Base-by-base conservation (phyloP, 2,888 invertebrate species). In the Macrophya annulata region DNA sequence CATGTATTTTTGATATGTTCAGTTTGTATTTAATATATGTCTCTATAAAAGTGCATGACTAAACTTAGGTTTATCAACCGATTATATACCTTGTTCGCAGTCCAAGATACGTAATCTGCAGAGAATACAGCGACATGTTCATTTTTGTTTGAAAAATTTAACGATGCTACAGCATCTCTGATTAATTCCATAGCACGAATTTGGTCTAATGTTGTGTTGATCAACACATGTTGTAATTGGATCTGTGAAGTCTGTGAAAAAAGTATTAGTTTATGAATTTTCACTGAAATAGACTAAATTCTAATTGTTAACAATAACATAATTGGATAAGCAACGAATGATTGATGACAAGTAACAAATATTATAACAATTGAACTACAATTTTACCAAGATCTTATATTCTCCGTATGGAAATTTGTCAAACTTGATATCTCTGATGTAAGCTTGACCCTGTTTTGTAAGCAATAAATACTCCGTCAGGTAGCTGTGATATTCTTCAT, bases 341-440 rank as follows among this genome's bases (percentile, higher is more conserved):
- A 79, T 51, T 45, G 51, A 79, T 51, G 3, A 51, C 6, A 85
- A 85, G n/a, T 25, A 43, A 43, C 31, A 84, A 85, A 72, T 55
- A 37, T 15, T 79, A 8, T 51, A 43, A 31, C 15, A 68, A 51
- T 72, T 84, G 59, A 83, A 84, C 43, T 21, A 48, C 17, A 83
- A 81, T 76, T 86, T 87, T 91, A 93, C 93, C 88, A 91, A 93
- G 85, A 93, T 93, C 81, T 92, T 93, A 84, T 92, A 93, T 62
- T 93, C 91, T 31, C 89, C 90, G 71, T 89, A 88, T 0, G 93
- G 93, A 37, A 93, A 83, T 85, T 88, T 88, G 79, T 90, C 88
- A 85, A 93, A 93, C 86, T 92, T 93, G 21, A 93, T 90, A 86
- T 93, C 93, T 85, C 93, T 92, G 45, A 93, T 90, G 65, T 91